These are phyloP conservation scores for Cephus pulcher DNA, from an alignment of 2,888 invertebrate species.

Conservation along the genomic window DNA sequence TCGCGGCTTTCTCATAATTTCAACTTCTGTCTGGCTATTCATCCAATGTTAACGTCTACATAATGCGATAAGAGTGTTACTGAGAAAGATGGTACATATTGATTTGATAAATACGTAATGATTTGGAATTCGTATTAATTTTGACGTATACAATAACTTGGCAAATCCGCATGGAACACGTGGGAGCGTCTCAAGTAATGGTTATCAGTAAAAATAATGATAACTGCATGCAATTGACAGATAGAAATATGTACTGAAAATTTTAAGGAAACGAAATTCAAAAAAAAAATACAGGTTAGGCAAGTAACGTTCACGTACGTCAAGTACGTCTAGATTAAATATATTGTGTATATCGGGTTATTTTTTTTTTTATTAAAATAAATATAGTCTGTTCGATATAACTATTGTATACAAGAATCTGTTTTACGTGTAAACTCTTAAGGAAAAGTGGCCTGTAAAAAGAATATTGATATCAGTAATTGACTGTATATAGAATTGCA, in stretches of 20 bases:
- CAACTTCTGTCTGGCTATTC: background rate
- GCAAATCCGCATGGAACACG: too few relatives aligned
- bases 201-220: background rate
- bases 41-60: background rate
- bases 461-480: too few relatives aligned
- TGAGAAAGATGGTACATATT: background rate
- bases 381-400: too few relatives aligned
- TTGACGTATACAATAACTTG: too few relatives aligned
- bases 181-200: too few relatives aligned
- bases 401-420: too few relatives aligned
- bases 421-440: too few relatives aligned
- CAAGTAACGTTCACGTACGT: background rate
- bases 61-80: background rate
- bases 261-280: background rate
- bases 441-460: too few relatives aligned
- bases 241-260: background rate
- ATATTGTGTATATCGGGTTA: too few relatives aligned
- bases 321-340: too few relatives aligned
- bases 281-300: background rate
- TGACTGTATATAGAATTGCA: too few relatives aligned
- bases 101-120: background rate
- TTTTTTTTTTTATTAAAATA: too few relatives aligned
- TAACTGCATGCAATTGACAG: background rate
- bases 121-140: background rate
- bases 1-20: background rate